A percentile compares a stretch with the other conserved stretches of the same genome.
Conservation (phyloP, 2,888 invertebrate species). For the Scaptomyza parva region DNA sequence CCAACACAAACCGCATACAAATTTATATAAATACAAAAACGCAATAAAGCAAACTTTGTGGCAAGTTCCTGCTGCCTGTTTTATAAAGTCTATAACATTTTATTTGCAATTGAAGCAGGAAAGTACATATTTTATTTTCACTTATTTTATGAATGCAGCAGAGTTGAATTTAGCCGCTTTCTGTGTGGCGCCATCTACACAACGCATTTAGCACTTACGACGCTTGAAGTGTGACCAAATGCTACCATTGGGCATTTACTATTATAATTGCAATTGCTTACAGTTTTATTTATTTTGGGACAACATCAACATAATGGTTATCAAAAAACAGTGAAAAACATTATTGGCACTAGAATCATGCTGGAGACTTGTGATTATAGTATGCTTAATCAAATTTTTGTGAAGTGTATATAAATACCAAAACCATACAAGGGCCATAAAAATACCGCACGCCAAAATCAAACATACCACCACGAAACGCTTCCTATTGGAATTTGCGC, state of each 20-base stretch:
- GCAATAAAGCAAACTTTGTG: background rate
- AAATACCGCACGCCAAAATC: conserved; percentile 29
- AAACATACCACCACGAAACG: conserved; percentile 21
- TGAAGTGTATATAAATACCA: conserved; percentile 25
- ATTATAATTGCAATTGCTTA: background rate
- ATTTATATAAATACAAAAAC: background rate
- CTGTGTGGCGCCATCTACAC: conserved; percentile 44
- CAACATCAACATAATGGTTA: background rate
- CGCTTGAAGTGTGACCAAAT: conserved; percentile 37
- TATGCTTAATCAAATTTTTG: background rate
- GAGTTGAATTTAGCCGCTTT: conserved; percentile 30
- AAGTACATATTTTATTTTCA: background rate
- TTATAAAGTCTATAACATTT: background rate
- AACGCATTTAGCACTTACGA: too few relatives aligned
- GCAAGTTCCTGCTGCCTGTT: conserved; percentile 5
- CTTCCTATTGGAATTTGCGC: conserved; percentile 58
- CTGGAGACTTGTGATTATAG: background rate
- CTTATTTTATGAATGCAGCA: background rate
- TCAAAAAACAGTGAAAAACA: rapidly evolving
- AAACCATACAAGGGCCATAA: conserved; percentile 12
- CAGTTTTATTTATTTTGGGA: conserved; percentile 13
- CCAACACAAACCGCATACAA: conserved; percentile 34
- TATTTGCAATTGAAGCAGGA: background rate
- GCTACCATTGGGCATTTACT: background rate
- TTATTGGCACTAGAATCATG: background rate